phyloP scores from a whole-genome alignment of 2,888 invertebrate genomes.

The Heliconius ethilla region DNA sequence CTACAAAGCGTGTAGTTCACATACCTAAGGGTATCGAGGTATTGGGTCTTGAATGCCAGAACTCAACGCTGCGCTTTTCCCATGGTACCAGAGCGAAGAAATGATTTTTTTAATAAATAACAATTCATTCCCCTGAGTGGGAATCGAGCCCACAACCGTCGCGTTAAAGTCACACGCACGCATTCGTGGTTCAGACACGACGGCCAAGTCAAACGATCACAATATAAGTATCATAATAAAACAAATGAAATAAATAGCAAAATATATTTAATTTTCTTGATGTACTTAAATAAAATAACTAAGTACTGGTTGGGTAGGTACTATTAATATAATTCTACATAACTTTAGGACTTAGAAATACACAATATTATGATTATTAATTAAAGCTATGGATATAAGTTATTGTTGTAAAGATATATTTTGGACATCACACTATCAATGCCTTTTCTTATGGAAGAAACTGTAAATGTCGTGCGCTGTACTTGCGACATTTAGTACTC shows the following conservation, averaged over 20 bases:
- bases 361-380: background rate
- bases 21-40: too few species aligned
- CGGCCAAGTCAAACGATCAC: too few species aligned
- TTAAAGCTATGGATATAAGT: background rate
- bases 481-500: conserved; percentile 58
- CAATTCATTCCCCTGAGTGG: too few species aligned
- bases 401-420: background rate
- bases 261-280: background rate
- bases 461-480: conserved; percentile 60
- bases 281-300: background rate
- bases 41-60: too few species aligned
- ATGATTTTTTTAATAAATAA: too few species aligned
- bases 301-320: background rate
- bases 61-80: too few species aligned
- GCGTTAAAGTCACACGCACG: background rate
- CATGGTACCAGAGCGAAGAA: too few species aligned
- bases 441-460: conserved; percentile 43
- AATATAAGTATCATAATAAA: background rate
- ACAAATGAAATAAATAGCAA: background rate
- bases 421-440: conserved; percentile 26
- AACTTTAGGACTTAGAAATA: background rate
- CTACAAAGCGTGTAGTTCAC: background rate
- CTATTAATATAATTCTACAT: background rate
- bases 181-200: too few species aligned
- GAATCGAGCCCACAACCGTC: too few species aligned